phyloP scores from a whole-genome alignment of 2,113 vertebrate species.

The Centropus bengalensis region DNA sequence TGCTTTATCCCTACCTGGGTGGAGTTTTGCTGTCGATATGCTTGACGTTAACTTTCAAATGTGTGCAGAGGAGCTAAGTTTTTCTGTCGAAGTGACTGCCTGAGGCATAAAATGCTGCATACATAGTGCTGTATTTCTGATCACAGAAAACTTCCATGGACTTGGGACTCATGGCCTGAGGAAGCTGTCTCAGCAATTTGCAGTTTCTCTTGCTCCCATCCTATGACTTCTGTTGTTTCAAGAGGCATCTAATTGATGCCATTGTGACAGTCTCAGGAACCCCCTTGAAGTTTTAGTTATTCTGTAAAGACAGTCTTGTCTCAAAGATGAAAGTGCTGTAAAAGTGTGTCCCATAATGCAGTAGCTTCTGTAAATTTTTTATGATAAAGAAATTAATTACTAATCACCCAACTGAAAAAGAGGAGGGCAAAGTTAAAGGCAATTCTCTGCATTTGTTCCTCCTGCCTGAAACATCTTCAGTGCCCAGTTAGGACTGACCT shows the following conservation, averaged over 20 bases:
- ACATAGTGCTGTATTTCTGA: neutral
- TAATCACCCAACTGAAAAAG: neutral
- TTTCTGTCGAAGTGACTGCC: neutral
- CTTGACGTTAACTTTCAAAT: neutral
- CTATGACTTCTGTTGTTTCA: neutral
- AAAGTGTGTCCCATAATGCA: neutral
- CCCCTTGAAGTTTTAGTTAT: slow-evolving; percentile 16
- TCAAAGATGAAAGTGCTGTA: slow-evolving; percentile 19
- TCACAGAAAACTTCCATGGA: neutral
- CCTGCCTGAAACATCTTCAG: neutral
- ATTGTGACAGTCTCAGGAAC: slow-evolving; percentile 35
- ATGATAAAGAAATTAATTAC: slow-evolving; percentile 37
- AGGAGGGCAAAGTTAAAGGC: neutral
- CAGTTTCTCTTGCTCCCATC: neutral
- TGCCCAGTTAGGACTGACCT: neutral
- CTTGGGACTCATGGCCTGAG: slow-evolving; percentile 16
- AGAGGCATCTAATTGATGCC: slow-evolving; percentile 7
- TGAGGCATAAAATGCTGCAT: neutral
- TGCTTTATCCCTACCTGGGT: neutral
- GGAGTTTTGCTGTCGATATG: neutral
- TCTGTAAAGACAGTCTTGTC: slow-evolving; percentile 7
- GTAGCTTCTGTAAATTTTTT: slow-evolving; percentile 13
- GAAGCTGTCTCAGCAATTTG: slow-evolving; percentile 42
- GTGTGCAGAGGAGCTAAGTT: neutral
- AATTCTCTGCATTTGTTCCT: neutral